Conservation (phyloP, 2,113 vertebrate genomes). For the Macrotus californicus region DNA sequence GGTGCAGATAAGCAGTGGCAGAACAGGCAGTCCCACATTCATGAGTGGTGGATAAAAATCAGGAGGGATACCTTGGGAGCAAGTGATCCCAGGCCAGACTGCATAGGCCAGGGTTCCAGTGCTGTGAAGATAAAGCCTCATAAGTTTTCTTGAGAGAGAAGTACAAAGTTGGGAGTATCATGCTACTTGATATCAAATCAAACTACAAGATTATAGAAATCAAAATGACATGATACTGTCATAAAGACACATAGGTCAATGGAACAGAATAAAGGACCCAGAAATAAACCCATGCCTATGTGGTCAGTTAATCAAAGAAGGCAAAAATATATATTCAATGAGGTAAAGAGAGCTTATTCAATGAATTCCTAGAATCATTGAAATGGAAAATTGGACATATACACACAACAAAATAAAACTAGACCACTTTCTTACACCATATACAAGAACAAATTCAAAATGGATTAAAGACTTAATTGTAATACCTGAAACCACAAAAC, state of each 20-base stretch:
- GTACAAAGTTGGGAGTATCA: background rate
- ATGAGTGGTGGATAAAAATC: too few relatives aligned
- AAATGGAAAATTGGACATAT: background rate
- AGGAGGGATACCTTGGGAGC: too few relatives aligned
- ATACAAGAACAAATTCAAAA: background rate
- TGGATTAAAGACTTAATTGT: background rate
- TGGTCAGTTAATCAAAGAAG: background rate
- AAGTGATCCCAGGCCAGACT: too few relatives aligned
- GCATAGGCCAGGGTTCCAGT: too few relatives aligned
- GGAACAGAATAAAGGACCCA: background rate
- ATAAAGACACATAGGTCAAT: background rate
- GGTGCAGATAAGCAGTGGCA: too few relatives aligned
- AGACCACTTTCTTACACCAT: background rate
- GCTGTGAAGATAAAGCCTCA: too few relatives aligned
- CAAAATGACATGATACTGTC: background rate
- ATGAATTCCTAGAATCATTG: background rate
- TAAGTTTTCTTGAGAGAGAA: background rate
- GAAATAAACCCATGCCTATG: background rate
- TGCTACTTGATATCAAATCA: background rate
- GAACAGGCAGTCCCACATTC: too few relatives aligned
- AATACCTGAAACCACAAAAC: background rate
- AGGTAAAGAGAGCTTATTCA: background rate
- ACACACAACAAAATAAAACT: background rate
- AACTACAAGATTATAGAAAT: background rate
- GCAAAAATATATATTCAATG: background rate